Percentiles rank a stretch among this genome's conserved stretches.
Conservation (phyloP, 2,113 vertebrate species). For the Erpornis zantholeuca region DNA sequence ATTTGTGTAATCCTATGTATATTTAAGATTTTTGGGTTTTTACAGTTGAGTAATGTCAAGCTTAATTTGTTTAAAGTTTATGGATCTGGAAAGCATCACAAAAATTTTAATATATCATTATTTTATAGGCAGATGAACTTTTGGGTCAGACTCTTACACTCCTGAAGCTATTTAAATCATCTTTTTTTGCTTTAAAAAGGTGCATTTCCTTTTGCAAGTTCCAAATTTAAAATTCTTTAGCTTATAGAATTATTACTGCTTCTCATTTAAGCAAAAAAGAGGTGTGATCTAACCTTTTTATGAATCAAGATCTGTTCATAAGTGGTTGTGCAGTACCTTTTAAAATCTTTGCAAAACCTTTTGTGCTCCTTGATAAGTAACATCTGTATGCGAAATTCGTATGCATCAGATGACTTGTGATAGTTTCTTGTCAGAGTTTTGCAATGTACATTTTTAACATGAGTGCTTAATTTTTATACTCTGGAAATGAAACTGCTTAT, state of each 20-base stretch:
- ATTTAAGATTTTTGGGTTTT: neutral
- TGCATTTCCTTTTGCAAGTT: neutral
- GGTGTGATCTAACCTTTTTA: neutral
- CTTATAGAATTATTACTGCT: neutral
- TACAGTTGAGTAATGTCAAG: neutral
- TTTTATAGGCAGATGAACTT: neutral
- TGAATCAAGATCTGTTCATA: neutral
- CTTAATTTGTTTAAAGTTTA: neutral
- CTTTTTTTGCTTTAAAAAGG: neutral
- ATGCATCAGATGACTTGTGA: neutral
- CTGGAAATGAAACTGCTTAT: neutral
- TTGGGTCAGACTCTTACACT: neutral
- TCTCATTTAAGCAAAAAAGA: neutral
- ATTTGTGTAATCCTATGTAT: neutral
- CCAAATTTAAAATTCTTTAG: neutral
- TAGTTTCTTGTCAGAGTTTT: neutral
- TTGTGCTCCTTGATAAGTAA: neutral
- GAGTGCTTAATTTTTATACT: neutral
- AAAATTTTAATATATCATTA: neutral
- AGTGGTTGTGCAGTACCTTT: neutral
- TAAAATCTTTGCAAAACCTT: neutral
- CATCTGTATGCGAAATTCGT: neutral
- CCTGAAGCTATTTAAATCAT: neutral
- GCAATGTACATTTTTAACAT: neutral
- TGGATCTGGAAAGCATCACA: neutral